These are phyloP conservation scores for Epinephelus fuscoguttatus DNA, from an alignment of 2,113 vertebrate species.

Conservation along the genomic window DNA sequence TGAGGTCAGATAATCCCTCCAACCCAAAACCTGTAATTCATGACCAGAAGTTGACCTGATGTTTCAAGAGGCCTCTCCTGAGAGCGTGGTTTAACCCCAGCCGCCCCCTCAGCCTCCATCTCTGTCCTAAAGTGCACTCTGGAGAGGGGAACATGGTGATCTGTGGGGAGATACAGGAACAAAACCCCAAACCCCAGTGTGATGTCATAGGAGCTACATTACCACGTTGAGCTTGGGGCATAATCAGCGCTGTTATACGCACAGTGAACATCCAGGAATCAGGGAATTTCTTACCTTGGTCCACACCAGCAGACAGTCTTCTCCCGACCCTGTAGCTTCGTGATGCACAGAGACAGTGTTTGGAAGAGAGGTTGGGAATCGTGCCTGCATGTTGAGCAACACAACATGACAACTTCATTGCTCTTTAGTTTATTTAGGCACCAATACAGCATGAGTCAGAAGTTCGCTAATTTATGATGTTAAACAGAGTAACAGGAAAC, in stretches of 20 bases:
- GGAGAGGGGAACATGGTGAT: neutral
- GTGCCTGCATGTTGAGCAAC: neutral
- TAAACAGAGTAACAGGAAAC: neutral
- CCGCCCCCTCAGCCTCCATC: neutral
- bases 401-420: neutral
- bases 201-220: neutral
- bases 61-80: neutral
- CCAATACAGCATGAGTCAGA: too few species aligned
- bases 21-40: neutral
- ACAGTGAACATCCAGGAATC: neutral
- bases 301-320: neutral
- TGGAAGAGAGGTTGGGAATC: constrained; percentile 5
- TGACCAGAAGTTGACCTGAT: neutral
- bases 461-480: neutral
- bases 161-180: neutral
- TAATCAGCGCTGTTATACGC: neutral
- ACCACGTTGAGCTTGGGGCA: too few species aligned
- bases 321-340: neutral
- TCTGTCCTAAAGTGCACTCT: neutral
- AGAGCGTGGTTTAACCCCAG: neutral
- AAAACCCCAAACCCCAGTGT: neutral
- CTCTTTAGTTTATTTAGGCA: neutral
- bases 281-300: constrained; percentile 4
- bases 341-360: neutral
- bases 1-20: neutral